A percentile compares a stretch with the other conserved stretches of the same genome.
Evolutionary conservation across 2,113 vertebrate species (phyloP).

Genomic region (Sinocyclocheilus rhinocerous): DNA sequence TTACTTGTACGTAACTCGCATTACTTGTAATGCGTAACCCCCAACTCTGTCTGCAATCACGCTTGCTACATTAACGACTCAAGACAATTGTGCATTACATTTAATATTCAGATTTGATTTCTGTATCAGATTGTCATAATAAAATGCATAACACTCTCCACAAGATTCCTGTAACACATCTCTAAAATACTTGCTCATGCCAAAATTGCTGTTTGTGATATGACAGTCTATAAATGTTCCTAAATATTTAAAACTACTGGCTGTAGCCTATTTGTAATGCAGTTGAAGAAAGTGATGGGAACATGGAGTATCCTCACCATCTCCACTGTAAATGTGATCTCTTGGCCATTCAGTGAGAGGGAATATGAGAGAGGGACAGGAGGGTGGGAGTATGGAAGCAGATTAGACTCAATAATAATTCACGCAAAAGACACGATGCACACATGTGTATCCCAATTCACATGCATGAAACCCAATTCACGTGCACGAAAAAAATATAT

Average conservation of each 20-base stretch:
- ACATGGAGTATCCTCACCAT: neutral
- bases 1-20: too few relatives aligned
- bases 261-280: neutral
- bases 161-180: neutral
- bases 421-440: too few relatives aligned
- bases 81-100: too few relatives aligned
- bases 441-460: too few relatives aligned
- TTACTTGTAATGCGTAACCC: too few relatives aligned
- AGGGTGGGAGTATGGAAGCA: neutral
- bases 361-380: conserved; percentile 6
- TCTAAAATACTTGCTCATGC: neutral
- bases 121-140: too few relatives aligned
- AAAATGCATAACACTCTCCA: neutral
- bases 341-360: neutral
- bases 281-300: neutral
- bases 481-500: too few relatives aligned
- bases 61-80: too few relatives aligned
- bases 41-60: too few relatives aligned
- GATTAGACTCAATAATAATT: too few relatives aligned
- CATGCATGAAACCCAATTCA: too few relatives aligned
- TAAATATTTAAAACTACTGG: neutral
- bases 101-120: too few relatives aligned
- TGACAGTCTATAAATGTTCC: neutral
- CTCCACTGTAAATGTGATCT: neutral
- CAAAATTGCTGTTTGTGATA: neutral